Evolutionary conservation across 2,113 vertebrate species (phyloP).

Genomic region (Myrmecobius fasciatus): DNA sequence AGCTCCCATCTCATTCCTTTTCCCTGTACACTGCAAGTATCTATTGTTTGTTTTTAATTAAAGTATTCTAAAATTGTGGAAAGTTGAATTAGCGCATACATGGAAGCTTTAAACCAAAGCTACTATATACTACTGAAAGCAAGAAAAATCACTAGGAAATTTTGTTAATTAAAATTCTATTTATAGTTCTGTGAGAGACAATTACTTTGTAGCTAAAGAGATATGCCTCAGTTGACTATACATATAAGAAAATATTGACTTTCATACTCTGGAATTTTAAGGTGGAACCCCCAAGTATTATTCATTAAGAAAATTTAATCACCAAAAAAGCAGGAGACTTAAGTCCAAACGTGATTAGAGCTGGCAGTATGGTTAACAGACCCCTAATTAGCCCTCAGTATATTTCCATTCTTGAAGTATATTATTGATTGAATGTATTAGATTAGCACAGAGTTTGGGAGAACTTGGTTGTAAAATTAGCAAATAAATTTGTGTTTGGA

Average conservation of each 20-base stretch:
- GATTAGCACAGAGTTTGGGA: neutral
- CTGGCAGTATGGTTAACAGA: neutral
- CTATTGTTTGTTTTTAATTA: neutral
- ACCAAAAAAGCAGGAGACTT: neutral
- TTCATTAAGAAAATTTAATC: neutral
- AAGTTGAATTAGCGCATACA: neutral
- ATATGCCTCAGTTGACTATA: neutral
- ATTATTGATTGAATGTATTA: neutral
- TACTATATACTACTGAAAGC: neutral
- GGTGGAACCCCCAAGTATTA: neutral
- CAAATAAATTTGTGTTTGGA: neutral
- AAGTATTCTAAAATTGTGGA: neutral
- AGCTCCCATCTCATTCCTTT: neutral
- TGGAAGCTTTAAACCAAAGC: neutral
- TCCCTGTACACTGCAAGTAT: neutral
- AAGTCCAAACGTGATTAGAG: neutral
- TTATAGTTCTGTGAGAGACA: neutral
- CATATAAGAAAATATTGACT: neutral
- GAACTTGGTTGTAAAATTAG: neutral
- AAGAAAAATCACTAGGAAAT: neutral
- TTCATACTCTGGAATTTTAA: neutral
- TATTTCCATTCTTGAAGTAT: neutral
- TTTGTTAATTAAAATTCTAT: neutral
- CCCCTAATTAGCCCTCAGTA: neutral
- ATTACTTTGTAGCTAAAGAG: neutral